Evolutionary conservation across 1,140 invertebrate species (phyloP).

Genomic region (Bombus waltoni): DNA sequence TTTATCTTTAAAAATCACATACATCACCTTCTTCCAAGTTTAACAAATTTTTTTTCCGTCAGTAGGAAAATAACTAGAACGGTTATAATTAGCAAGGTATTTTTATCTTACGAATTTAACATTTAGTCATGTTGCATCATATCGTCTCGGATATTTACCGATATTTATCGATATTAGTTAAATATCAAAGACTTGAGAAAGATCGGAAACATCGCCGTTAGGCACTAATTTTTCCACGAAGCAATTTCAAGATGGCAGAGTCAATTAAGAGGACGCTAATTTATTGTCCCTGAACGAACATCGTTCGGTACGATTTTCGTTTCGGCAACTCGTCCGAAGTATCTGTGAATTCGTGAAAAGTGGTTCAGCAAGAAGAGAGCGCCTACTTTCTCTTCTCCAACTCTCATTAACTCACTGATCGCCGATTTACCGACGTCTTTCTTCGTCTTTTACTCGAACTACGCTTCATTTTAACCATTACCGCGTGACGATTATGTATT

Average conservation of each 20-base stretch:
- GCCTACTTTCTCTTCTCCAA: slow-evolving; percentile 65
- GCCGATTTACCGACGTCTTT: slow-evolving; percentile 21
- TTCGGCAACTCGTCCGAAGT: too few relatives aligned
- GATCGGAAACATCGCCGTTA: neutral
- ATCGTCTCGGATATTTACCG: too few relatives aligned
- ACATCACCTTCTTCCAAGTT: neutral
- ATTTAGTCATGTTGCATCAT: neutral
- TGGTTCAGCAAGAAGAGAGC: slow-evolving; percentile 42
- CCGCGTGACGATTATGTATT: slow-evolving; percentile 55
- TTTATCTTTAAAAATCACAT: neutral
- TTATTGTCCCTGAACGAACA: neutral
- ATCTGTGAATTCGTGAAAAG: slow-evolving; percentile 21
- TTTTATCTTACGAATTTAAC: neutral
- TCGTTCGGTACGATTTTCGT: neutral
- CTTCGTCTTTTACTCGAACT: slow-evolving; percentile 2
- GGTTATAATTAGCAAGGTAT: neutral
- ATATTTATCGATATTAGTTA: neutral
- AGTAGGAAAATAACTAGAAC: neutral
- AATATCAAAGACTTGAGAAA: neutral
- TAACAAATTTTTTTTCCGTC: neutral
- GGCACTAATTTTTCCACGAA: neutral
- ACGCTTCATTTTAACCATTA: slow-evolving; percentile 43
- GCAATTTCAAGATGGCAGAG: neutral
- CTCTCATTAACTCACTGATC: neutral
- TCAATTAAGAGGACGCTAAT: neutral